Conservation (phyloP, 2,888 invertebrate genomes). For the Caenorhabditis sp. region DNA sequence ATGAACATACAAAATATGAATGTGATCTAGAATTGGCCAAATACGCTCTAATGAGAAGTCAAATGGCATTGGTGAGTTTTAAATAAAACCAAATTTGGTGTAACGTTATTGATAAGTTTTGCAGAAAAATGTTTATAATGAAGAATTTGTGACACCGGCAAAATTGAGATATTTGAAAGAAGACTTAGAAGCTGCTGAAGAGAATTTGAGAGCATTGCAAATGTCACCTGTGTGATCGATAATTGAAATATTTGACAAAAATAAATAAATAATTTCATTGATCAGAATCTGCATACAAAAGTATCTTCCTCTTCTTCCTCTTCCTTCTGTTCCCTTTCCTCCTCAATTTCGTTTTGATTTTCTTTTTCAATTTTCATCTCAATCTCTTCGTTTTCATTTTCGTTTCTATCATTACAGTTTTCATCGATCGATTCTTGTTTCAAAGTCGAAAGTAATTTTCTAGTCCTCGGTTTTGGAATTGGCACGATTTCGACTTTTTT, state of each 20-base stretch:
- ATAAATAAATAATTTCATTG: background rate
- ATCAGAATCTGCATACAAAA: background rate
- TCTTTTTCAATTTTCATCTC: background rate
- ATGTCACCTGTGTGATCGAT: slow-evolving; percentile 7
- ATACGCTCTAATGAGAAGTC: slow-evolving; percentile 27
- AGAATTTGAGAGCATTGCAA: slow-evolving; percentile 25
- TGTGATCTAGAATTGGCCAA: slow-evolving; percentile 33
- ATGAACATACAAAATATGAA: slow-evolving; percentile 28
- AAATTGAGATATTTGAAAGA: slow-evolving; percentile 30
- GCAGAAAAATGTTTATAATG: slow-evolving; percentile 41
- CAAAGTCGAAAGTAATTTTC: slow-evolving; percentile 9
- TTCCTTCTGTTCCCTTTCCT: slow-evolving; percentile 4
- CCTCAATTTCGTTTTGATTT: slow-evolving; percentile 1
- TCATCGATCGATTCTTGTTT: slow-evolving; percentile 8
- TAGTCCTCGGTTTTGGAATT: slow-evolving; percentile 29
- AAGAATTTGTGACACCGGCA: slow-evolving; percentile 37
- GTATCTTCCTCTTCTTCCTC: background rate
- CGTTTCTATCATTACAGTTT: slow-evolving; percentile 19
- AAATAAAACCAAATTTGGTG: background rate
- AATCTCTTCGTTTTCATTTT: slow-evolving; percentile 5
- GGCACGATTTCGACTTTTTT: background rate
- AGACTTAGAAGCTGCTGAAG: slow-evolving; percentile 29
- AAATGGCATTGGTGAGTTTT: slow-evolving; percentile 33
- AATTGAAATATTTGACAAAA: background rate
- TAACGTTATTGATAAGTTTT: slow-evolving; percentile 1